These are phyloP conservation scores for Champsocephalus gunnari DNA, from an alignment of 2,797 vertebrate species.

Conservation along the genomic window DNA sequence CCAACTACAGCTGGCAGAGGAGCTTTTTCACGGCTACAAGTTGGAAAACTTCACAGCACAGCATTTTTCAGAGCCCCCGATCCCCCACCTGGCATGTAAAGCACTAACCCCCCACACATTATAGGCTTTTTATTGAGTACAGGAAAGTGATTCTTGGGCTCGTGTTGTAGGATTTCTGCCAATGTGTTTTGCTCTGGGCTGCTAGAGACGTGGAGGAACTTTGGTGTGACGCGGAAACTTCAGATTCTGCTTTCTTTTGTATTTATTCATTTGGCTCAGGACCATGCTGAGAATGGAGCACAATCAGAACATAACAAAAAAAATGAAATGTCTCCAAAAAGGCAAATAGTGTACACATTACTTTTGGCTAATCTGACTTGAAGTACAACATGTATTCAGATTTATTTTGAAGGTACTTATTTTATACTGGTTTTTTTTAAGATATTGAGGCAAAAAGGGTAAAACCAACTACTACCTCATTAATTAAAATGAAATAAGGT, in stretches of 20 bases:
- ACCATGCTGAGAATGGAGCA: too few species aligned
- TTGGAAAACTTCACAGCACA: conserved; percentile 61
- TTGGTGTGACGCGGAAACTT: neutral
- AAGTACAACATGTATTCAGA: too few species aligned
- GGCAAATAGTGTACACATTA: too few species aligned
- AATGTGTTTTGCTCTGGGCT: conserved; percentile 15
- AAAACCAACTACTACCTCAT: neutral
- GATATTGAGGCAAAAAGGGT: neutral
- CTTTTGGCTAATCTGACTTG: too few species aligned
- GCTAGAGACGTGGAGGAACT: conserved; percentile 6
- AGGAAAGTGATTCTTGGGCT: conserved; percentile 30
- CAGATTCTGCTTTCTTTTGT: neutral
- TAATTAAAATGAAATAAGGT: too few species aligned
- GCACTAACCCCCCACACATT: conserved; percentile 19
- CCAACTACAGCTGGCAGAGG: conserved; percentile 74
- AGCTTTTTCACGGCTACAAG: conserved; percentile 50
- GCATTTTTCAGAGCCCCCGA: conserved; percentile 54
- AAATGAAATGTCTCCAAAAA: too few species aligned
- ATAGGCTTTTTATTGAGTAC: conserved; percentile 9
- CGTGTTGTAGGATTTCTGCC: neutral
- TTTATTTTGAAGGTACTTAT: too few species aligned
- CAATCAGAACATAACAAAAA: too few species aligned
- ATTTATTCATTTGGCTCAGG: too few species aligned
- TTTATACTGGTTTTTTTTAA: neutral
- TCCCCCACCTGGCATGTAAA: conserved; percentile 51